phyloP scores from a whole-genome alignment of 2,113 vertebrate genomes.

The Nycticryphes semicollaris region DNA sequence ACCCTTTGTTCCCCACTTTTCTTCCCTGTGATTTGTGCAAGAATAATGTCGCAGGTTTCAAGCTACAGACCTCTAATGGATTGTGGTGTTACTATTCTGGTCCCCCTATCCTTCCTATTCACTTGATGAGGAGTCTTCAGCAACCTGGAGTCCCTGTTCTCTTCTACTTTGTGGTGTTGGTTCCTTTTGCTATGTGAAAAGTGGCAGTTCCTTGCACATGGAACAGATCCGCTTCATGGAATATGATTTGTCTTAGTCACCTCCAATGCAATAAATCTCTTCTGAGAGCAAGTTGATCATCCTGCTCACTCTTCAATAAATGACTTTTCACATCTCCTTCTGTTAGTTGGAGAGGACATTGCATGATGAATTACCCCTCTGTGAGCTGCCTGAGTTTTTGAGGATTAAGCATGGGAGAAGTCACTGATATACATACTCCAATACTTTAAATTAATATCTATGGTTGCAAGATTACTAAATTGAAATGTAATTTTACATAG shows the following conservation, averaged over 20 bases:
- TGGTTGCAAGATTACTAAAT: neutral
- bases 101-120: neutral
- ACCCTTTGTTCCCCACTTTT: neutral
- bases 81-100: neutral
- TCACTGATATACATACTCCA: neutral
- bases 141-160: neutral
- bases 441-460: neutral
- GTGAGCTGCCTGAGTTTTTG: neutral
- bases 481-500: neutral
- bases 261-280: neutral
- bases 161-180: neutral
- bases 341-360: neutral
- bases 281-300: neutral
- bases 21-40: neutral
- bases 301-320: neutral
- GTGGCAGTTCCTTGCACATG: neutral
- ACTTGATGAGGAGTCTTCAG: neutral
- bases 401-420: neutral
- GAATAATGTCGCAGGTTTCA: neutral
- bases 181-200: neutral
- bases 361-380: neutral
- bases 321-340: neutral
- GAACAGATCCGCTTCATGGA: neutral
- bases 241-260: neutral
- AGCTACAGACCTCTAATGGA: neutral